Conservation (phyloP, 2,113 vertebrate species). For the Mobula hypostoma region DNA sequence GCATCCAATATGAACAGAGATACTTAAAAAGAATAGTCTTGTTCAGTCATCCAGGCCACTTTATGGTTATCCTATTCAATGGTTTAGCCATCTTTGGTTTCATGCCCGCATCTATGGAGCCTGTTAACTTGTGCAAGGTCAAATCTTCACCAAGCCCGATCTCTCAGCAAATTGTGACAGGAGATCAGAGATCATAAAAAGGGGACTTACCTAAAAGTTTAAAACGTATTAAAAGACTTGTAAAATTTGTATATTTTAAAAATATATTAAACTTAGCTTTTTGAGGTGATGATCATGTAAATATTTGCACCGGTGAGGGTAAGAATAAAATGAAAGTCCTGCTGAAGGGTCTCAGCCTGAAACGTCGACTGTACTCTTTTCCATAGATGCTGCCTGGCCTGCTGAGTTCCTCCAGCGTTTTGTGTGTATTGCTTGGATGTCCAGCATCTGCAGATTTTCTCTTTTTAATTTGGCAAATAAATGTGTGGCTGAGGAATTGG, state of each 20-base stretch:
- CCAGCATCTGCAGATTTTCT: no score
- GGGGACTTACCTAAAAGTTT: neutral
- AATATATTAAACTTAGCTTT: constrained; percentile 51
- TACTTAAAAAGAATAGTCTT: neutral
- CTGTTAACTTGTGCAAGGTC: neutral
- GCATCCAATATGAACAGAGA: neutral
- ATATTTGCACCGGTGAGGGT: constrained; percentile 54
- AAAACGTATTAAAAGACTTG: neutral
- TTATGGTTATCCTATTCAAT: neutral
- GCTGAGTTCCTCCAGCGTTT: no score
- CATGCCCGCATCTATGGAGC: neutral
- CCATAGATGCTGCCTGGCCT: no score
- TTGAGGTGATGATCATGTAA: constrained; percentile 53
- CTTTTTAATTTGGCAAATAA: no score
- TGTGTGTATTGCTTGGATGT: no score
- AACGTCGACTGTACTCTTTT: no score
- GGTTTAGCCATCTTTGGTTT: neutral
- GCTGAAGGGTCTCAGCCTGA: no score
- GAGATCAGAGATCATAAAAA: neutral
- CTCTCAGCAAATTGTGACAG: neutral
- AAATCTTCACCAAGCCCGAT: neutral
- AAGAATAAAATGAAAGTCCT: no score
- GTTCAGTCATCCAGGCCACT: neutral
- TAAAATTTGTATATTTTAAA: no score
- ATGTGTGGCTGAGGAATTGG: no score